Conservation (phyloP, 2,888 invertebrate species). For the Lycia hirtaria region DNA sequence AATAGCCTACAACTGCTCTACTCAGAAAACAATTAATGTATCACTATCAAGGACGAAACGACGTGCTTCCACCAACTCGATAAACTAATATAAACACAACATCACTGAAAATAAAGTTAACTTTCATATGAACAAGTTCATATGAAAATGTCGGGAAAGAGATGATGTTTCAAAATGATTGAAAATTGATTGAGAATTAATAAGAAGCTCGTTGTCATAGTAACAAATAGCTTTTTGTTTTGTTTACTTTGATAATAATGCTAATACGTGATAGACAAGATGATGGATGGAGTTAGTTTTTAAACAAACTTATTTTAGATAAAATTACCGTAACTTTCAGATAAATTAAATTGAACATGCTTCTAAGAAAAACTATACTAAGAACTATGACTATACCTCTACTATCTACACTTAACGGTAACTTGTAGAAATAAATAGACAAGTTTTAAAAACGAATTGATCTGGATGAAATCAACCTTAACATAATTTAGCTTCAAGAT, state of each 20-base stretch:
- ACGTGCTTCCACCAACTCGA: constrained; percentile 19
- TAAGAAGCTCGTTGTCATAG: constrained; percentile 48
- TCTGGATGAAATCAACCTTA: no score
- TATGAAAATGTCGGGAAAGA: constrained; percentile 40
- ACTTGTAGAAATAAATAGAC: no score
- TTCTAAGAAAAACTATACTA: no score
- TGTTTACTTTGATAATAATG: constrained; percentile 10
- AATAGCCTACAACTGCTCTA: constrained; percentile 55
- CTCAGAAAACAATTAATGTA: constrained; percentile 56
- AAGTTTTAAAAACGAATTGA: no score
- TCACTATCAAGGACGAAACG: constrained; percentile 5
- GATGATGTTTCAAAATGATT: no score
- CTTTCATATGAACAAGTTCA: background rate
- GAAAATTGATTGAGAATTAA: constrained; percentile 56
- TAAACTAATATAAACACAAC: constrained; percentile 39
- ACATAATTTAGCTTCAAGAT: no score
- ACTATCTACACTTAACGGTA: no score
- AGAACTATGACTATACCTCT: no score
- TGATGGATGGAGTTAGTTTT: background rate
- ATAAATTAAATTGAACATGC: background rate
- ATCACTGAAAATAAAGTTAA: background rate
- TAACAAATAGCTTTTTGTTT: constrained; percentile 39
- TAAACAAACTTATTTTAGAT: background rate
- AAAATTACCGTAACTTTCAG: background rate
- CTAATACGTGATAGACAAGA: background rate